Evolutionary conservation across 2,113 vertebrate genomes (phyloP), one percentile per base, ranked within the genome.

Genomic region (Prochilodus magdalenae): DNA sequence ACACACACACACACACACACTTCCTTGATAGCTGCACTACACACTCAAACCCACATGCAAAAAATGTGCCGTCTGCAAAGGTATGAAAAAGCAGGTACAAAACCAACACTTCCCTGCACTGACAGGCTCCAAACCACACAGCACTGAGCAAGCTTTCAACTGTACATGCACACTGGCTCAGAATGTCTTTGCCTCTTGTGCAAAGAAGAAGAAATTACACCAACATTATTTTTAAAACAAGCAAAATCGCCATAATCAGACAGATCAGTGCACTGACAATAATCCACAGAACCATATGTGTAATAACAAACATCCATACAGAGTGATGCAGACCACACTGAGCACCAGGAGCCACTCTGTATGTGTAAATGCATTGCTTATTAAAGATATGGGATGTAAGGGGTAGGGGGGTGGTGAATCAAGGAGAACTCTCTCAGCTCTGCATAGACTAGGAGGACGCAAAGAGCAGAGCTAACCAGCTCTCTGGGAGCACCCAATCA

Each of bases 401-500:
- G 7, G n/a, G n/a, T n/a, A n/a, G n/a, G 15, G 29, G 65, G 7
- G 40, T 8, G 1, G 27, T 33, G 72, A 60, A n/a, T 1, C 24
- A 44, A 40, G 66, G 70, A 47, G 59, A 51, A 51, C n/a, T 80
- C 44, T 33, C 27, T 65, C 40, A 73, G 72, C 55, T 69, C 40
- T 79, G 74, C 62, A 36, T 33, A 72, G 60, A 73, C 59, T 22
- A 29, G 49, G 33, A 20, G 57, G 59, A 27, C 26, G 73, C n/a
- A 57, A 86, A 71, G 71, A 60, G 84, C 55, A 74, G 59, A 63
- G 80, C 70, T 75, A 72, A 27, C 62, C 1, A 47, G 79, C 78
- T 84, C 74, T 85, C 63, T 75, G 88, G 60, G 83, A 83, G 72
- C 57, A 87, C 86, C 67, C 81, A 73, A 85, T 83, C 24, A 73